These are phyloP conservation scores for Mythimna ferrago DNA, from an alignment of 2,888 invertebrate genomes.

Conservation along the genomic window DNA sequence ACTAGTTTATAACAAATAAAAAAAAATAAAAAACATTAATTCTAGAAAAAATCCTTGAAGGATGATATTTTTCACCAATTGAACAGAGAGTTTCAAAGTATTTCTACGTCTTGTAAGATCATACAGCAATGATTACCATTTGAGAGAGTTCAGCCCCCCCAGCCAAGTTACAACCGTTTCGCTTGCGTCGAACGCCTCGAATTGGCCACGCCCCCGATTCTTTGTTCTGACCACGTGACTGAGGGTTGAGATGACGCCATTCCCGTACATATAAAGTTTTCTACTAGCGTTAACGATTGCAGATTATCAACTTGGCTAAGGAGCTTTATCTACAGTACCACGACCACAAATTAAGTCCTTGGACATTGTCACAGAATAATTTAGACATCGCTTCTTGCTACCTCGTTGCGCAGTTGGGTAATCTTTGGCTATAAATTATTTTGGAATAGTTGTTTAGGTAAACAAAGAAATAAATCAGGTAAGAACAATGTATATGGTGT, in stretches of 20 bases:
- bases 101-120: background rate
- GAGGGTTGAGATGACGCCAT: no score
- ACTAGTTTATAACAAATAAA: no score
- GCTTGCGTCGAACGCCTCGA: no score
- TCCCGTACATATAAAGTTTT: no score
- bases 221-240: no score
- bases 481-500: background rate
- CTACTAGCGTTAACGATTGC: no score
- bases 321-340: slow-evolving; percentile 8
- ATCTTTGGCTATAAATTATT: background rate
- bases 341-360: background rate
- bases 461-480: background rate
- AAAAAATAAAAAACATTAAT: no score
- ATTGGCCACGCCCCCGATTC: no score
- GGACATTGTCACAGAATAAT: background rate
- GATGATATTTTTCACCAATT: background rate
- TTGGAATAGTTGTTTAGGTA: background rate
- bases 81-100: background rate
- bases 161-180: no score
- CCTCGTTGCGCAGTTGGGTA: background rate
- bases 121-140: background rate
- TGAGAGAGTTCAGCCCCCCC: background rate
- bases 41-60: background rate
- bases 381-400: background rate
- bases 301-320: no score